Conservation (phyloP, 2,797 vertebrate species). For the Notolepis coatsorum region DNA sequence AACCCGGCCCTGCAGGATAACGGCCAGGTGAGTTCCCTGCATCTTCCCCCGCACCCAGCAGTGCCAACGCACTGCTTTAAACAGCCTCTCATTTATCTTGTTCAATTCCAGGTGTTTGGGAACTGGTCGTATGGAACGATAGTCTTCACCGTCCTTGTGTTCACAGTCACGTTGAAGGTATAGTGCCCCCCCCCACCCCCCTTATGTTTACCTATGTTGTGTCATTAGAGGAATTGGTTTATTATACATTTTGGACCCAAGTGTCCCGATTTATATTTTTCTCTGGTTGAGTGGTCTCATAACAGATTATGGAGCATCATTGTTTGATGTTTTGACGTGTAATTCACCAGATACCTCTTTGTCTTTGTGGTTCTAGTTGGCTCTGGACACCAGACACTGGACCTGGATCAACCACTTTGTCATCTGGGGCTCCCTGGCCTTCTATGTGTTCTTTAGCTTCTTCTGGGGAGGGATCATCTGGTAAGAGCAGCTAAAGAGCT, state of each 20-base stretch:
- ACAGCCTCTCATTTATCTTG: constrained; percentile 20
- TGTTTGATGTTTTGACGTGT: neutral
- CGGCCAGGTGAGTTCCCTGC: constrained; percentile 86
- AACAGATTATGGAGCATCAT: neutral
- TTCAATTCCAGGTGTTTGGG: constrained; percentile 88
- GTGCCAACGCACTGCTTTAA: neutral
- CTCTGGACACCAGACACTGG: constrained; percentile 96
- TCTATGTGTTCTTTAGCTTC: constrained; percentile 98
- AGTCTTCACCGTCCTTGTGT: constrained; percentile 95
- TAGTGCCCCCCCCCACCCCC: neutral
- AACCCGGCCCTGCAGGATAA: constrained; percentile 91
- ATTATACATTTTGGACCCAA: neutral
- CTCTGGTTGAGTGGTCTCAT: neutral
- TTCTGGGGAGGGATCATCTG: constrained; percentile 99
- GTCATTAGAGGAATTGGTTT: neutral
- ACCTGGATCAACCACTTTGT: constrained; percentile 99
- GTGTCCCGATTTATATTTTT: neutral
- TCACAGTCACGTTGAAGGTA: constrained; percentile 99
- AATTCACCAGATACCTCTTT: neutral
- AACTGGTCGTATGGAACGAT: constrained; percentile 98
- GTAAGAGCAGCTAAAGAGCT: constrained; percentile 79
- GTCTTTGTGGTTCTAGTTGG: constrained; percentile 81
- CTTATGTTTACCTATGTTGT: neutral
- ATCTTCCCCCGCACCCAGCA: constrained; percentile 18
- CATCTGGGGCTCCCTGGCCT: constrained; percentile 97